A percentile compares a stretch with the other conserved stretches of the same genome.
Conservation (phyloP, 2,113 vertebrate species). For the Gracilinanus agilis region DNA sequence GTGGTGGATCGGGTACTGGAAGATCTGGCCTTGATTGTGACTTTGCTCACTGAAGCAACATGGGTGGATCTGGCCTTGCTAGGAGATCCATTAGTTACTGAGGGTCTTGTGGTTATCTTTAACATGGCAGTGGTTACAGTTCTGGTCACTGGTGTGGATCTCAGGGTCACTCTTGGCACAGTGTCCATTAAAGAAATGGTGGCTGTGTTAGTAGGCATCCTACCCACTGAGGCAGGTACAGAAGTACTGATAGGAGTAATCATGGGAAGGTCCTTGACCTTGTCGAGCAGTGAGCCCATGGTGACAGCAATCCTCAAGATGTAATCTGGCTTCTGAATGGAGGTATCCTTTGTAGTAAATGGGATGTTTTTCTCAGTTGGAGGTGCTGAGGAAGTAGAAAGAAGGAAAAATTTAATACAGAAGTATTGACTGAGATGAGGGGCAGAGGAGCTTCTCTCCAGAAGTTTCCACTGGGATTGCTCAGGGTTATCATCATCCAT, state of each 20-base stretch:
- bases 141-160: background rate
- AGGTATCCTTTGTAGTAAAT: background rate
- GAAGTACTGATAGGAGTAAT: background rate
- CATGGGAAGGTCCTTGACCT: background rate
- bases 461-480: background rate
- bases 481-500: background rate
- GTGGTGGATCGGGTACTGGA: background rate
- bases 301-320: constrained; percentile 17
- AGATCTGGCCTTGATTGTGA: background rate
- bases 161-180: background rate
- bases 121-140: background rate
- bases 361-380: constrained; percentile 19
- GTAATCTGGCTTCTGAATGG: background rate
- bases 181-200: constrained; percentile 40
- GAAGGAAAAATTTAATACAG: background rate
- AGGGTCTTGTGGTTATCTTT: background rate
- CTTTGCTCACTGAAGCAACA: background rate
- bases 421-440: background rate
- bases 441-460: background rate
- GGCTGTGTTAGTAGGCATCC: constrained; percentile 21
- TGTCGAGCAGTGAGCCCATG: background rate
- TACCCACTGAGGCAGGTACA: background rate
- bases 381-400: constrained; percentile 59
- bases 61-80: background rate
- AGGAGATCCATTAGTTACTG: background rate